Conservation (phyloP, 2,113 vertebrate species). For the Caretta caretta region DNA sequence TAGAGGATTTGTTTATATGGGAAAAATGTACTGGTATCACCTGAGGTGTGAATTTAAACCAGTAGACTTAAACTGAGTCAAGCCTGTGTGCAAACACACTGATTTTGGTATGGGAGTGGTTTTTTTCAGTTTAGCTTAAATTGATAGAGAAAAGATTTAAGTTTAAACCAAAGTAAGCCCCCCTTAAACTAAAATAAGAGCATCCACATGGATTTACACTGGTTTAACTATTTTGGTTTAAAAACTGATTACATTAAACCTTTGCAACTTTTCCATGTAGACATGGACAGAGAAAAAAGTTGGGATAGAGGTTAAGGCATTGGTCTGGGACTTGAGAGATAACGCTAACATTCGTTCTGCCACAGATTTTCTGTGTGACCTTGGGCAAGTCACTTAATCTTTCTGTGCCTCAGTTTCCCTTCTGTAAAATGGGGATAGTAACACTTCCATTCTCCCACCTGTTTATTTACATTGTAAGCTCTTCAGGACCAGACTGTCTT, state of each 20-base stretch:
- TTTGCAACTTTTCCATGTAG: not conserved
- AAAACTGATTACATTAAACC: not conserved
- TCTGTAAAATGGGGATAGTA: not conserved
- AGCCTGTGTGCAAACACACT: not conserved
- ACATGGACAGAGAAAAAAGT: not conserved
- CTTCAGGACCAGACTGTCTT: not conserved
- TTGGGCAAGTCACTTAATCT: not conserved
- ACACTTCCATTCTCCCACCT: not conserved
- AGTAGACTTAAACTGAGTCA: not conserved
- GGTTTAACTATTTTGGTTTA: not conserved
- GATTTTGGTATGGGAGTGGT: not conserved
- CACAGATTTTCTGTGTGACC: not conserved
- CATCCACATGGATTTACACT: not conserved
- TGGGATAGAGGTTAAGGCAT: not conserved
- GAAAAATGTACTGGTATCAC: not conserved
- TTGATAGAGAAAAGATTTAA: not conserved
- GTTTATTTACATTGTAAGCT: not conserved
- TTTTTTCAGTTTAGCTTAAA: not conserved
- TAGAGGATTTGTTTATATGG: not conserved
- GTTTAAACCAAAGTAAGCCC: not conserved
- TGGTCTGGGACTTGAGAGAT: not conserved
- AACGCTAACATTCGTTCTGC: not conserved
- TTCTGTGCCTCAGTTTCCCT: not conserved
- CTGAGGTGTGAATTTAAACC: not conserved
- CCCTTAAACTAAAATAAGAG: not conserved